Evolutionary conservation across 2,797 vertebrate species (phyloP), one percentile per base, ranked within the genome.

Genomic region (Rhinatrema bivittatum): DNA sequence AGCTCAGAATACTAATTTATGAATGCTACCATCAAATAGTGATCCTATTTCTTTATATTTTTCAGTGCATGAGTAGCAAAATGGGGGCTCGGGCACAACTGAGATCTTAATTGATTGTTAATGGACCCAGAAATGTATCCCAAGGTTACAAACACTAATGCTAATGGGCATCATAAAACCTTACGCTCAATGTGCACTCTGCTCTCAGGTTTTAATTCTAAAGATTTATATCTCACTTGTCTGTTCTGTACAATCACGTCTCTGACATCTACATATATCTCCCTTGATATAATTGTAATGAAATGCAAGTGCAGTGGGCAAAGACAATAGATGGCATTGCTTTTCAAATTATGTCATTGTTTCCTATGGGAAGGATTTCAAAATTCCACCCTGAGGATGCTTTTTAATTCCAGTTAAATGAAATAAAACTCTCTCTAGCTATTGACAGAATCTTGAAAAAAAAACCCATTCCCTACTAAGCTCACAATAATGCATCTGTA

Each of bases 361-460:
- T 28, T 74, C 50, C 29, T 19, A 36, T 54, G 46, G 42, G 36
- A 70, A 60, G 42, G 65, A 70, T 66, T 64, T 53, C 68, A 39
- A 66, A 61, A 68, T 40, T 32, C 32, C 5, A 69, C 54, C 42
- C 55, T 50, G 33, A 50, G 36, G 59, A 73, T 30, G 25, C 18
- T 60, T 70, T 36, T 70, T 44, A 69, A 43, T 36, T 45, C 23
- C 9, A 65, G 50, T 42, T 35, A 62, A 76, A 64, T 58, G 32
- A 68, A 73, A 64, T 69, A 49, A 62, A 74, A 42, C 14, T 64
- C 20, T 52, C 29, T 57, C 65, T 38, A 45, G 11, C 15, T 65
- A 43, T 56, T 70, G 47, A 62, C 16, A 46, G 43, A 60, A 47
- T 4, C 25, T 53, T 65, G 35, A 50, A 58, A 21, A 50, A 47